Conservation (phyloP, 2,797 vertebrate genomes). For the Falco biarmicus region DNA sequence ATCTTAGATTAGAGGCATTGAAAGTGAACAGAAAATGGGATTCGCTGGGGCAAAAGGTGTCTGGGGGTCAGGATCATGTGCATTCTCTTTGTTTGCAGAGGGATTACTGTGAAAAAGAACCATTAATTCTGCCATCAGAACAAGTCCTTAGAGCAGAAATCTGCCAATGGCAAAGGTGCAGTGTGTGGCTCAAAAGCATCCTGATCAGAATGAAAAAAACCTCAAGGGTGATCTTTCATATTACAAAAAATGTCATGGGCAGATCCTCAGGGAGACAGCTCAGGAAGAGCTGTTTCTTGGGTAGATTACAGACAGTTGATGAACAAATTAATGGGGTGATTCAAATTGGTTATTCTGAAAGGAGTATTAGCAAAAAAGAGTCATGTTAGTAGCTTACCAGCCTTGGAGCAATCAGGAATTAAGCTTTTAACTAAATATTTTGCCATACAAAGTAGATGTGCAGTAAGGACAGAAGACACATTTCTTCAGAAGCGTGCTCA, state of each 20-base stretch:
- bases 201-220: not conserved
- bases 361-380: not conserved
- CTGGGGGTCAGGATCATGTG: not conserved
- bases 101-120: not conserved
- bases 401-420: not conserved
- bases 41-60: not conserved
- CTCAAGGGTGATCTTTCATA: not conserved
- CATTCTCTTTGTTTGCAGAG: not conserved
- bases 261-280: not conserved
- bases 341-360: not conserved
- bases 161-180: not conserved
- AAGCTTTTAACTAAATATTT: not conserved
- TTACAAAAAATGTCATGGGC: not conserved
- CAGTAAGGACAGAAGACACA: not conserved
- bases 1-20: not conserved
- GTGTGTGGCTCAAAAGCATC: not conserved
- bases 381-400: rapidly evolving
- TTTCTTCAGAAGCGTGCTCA: not conserved
- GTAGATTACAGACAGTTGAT: not conserved
- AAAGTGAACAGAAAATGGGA: not conserved
- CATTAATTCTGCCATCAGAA: not conserved
- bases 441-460: not conserved
- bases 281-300: not conserved
- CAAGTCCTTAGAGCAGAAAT: not conserved
- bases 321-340: not conserved